Evolutionary conservation across 2,888 invertebrate genomes (phyloP).

Genomic region (Phyllotreta cruciferae): DNA sequence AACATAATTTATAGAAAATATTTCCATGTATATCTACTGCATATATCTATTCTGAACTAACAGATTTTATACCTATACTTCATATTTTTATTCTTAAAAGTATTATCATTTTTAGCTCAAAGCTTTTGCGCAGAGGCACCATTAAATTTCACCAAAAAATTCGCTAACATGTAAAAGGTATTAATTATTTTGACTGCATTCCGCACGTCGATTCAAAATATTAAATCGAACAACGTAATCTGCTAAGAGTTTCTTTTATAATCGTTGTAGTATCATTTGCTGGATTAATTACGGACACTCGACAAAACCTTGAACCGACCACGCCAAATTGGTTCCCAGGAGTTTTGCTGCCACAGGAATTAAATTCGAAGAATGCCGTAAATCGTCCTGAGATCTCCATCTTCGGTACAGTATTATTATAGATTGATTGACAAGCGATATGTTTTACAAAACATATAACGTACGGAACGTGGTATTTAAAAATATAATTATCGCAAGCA

Average conservation of each 20-base stretch:
- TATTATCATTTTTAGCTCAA: slow-evolving; percentile 1
- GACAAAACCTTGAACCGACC: slow-evolving; percentile 11
- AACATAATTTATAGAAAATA: too few species aligned
- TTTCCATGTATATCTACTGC: too few species aligned
- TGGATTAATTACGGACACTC: neutral
- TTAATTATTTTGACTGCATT: slow-evolving; percentile 10
- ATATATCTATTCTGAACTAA: too few species aligned
- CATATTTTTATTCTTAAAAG: too few species aligned
- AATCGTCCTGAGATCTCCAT: slow-evolving; percentile 18
- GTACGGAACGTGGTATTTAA: neutral
- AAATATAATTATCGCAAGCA: neutral
- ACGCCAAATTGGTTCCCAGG: slow-evolving; percentile 21
- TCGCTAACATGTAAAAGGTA: neutral
- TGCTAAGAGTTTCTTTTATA: slow-evolving; percentile 6
- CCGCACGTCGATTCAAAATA: slow-evolving; percentile 12
- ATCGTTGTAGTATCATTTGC: slow-evolving; percentile 13
- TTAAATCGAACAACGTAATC: slow-evolving; percentile 14
- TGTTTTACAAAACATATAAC: neutral
- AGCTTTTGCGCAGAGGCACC: neutral
- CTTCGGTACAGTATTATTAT: slow-evolving; percentile 1
- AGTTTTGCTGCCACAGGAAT: slow-evolving; percentile 6
- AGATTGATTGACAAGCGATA: slow-evolving; percentile 12
- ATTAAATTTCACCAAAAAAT: slow-evolving; percentile 4
- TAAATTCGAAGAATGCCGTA: slow-evolving; percentile 20
- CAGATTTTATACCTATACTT: too few species aligned